Conservation (phyloP, 2,888 invertebrate species). For the Danaus chrysippus region DNA sequence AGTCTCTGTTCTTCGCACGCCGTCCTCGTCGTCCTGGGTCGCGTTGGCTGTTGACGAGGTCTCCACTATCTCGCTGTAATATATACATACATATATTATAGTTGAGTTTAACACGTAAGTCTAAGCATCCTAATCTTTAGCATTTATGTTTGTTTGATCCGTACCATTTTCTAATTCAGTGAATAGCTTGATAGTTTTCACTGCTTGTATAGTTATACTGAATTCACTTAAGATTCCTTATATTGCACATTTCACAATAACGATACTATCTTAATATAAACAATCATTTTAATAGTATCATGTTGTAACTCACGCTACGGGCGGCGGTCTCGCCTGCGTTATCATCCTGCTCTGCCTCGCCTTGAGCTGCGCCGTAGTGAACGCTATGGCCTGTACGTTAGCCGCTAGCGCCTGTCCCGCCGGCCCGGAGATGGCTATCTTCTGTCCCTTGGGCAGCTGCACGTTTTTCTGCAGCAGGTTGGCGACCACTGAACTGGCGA, state of each 20-base stretch:
- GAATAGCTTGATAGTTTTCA: no score
- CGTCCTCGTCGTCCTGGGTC: constrained; percentile 35
- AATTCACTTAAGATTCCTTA: no score
- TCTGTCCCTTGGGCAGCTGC: constrained; percentile 52
- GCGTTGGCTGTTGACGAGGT: constrained; percentile 32
- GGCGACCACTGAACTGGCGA: constrained; percentile 54
- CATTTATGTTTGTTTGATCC: no score
- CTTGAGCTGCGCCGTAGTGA: constrained; percentile 55
- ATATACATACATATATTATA: not conserved
- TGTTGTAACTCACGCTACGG: constrained; percentile 46
- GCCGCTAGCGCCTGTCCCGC: constrained; percentile 49
- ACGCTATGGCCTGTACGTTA: constrained; percentile 61
- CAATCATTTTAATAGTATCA: not conserved
- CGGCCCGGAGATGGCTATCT: constrained; percentile 53
- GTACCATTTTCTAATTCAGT: not conserved
- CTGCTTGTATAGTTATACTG: no score
- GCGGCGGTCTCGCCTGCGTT: constrained; percentile 45
- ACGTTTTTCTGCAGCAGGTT: constrained; percentile 56
- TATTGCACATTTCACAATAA: no score
- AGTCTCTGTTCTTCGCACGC: constrained; percentile 46
- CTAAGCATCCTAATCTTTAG: no score
- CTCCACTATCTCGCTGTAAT: constrained; percentile 53
- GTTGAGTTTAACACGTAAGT: no score
- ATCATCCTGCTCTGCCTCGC: constrained; percentile 53
- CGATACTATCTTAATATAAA: no score